Base-by-base conservation (phyloP, 2,113 vertebrate species). In the Pungitius pungitius region DNA sequence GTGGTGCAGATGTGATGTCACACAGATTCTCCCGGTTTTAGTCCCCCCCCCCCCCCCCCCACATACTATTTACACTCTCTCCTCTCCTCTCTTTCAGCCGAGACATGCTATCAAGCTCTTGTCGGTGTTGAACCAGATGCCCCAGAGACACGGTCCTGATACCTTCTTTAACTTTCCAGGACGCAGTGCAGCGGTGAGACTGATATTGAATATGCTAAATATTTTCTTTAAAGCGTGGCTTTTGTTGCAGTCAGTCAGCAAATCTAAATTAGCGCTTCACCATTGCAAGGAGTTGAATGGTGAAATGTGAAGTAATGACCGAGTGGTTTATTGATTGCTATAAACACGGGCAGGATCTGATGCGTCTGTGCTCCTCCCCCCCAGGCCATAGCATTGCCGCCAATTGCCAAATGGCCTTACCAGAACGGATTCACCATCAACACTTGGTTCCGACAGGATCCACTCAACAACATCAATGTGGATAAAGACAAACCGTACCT, bases 151-250 rank as follows among this genome's bases (percentile, higher is more conserved):
- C n/a, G 98, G 98, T 80, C 98, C 97, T 61, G 98, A 99, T 91
- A 99, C 98, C 52, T 99, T 99, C 95, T 99, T 99, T 93, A 99
- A 99, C 95, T 99, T 99, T 77, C 98, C 98, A 77, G 97, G 97
- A 89, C 96, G 97, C 92, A 99, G 97, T 93, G 98, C 98, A 92
- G 98, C 98, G 93, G 98, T 99, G 93, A 96, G 96, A 56, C 49
- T 2, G 10, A 60, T 6, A 9, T 27, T 26, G 52, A 63, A 60
- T 42, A 2, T 14, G 22, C 39, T 20, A 45, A 7, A 75, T n/a
- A 1, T 30, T 58, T 51, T 64, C 0, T 33, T 54, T 49, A 59
- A 15, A 45, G 18, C 1, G 26, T 0, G n/a, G n/a, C 65, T 49
- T 39, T 76, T 17, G 40, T 63, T 47, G 33, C 63, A 74, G 14